Conservation (phyloP, 2,797 vertebrate species). For the Hypotaenidia philippensis region DNA sequence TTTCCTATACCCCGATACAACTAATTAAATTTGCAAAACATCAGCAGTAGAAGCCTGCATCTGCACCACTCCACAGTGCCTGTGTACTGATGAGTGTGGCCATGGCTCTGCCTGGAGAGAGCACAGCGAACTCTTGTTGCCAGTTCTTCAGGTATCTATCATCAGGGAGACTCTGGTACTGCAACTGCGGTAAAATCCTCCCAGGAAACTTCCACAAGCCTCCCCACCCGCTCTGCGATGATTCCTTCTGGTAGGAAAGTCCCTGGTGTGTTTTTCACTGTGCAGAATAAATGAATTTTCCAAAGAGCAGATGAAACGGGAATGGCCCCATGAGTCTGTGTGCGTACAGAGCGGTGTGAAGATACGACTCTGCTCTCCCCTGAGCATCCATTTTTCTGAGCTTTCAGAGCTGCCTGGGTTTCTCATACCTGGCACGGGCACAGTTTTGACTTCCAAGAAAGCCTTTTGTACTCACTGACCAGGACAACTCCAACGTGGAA, state of each 20-base stretch:
- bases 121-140: not conserved
- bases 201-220: not conserved
- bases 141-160: not conserved
- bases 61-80: not conserved
- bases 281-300: not conserved
- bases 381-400: not conserved
- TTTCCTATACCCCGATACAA: not conserved
- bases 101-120: not conserved
- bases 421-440: not conserved
- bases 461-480: not conserved
- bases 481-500: not conserved
- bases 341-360: not conserved
- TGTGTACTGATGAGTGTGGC: not conserved
- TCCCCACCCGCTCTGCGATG: not conserved
- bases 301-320: not conserved
- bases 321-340: not conserved
- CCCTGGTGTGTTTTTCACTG: not conserved
- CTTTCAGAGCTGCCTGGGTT: not conserved
- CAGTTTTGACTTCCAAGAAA: not conserved
- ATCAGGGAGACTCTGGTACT: not conserved
- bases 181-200: not conserved
- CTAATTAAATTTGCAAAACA: not conserved
- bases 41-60: not conserved
- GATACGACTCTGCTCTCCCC: not conserved
- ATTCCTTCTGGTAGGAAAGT: not conserved